Evolutionary conservation across 2,888 invertebrate genomes (phyloP).

Genomic region (Acrocyrtus sp.): DNA sequence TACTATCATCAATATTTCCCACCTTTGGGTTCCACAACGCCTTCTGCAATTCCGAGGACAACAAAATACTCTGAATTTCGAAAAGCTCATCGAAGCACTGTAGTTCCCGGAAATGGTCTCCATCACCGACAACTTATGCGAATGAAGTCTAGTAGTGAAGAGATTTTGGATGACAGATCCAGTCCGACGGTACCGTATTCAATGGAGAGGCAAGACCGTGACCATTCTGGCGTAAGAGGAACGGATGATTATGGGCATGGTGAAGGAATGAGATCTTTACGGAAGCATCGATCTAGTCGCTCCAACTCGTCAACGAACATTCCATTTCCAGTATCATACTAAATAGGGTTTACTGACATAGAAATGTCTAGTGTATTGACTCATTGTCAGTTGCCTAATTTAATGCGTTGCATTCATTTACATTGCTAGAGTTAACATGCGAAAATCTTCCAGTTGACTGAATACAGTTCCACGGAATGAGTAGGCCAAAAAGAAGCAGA

Average conservation of each 20-base stretch:
- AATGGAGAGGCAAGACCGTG: neutral
- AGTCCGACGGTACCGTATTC: slow-evolving; percentile 29
- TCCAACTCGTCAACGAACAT: slow-evolving; percentile 27
- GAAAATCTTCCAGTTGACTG: no score
- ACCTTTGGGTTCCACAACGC: slow-evolving; percentile 35
- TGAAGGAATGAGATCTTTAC: slow-evolving; percentile 12
- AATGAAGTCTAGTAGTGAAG: slow-evolving; percentile 56
- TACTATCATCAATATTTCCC: slow-evolving; percentile 50
- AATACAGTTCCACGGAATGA: no score
- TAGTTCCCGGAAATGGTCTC: slow-evolving; percentile 4
- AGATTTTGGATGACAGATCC: slow-evolving; percentile 47
- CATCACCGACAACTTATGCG: slow-evolving; percentile 13
- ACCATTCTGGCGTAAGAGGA: neutral
- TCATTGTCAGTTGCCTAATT: no score
- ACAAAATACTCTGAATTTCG: slow-evolving; percentile 61
- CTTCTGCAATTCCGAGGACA: slow-evolving; percentile 54
- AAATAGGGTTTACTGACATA: neutral
- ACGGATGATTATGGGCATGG: slow-evolving; percentile 4
- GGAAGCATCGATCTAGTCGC: slow-evolving; percentile 17
- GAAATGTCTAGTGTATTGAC: no score
- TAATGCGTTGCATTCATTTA: no score
- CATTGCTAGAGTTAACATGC: no score
- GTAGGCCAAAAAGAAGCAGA: no score
- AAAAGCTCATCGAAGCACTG: slow-evolving; percentile 26
- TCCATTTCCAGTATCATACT: slow-evolving; percentile 33